Conservation (phyloP, 2,888 invertebrate species). For the Nesidiocoris tenuis region DNA sequence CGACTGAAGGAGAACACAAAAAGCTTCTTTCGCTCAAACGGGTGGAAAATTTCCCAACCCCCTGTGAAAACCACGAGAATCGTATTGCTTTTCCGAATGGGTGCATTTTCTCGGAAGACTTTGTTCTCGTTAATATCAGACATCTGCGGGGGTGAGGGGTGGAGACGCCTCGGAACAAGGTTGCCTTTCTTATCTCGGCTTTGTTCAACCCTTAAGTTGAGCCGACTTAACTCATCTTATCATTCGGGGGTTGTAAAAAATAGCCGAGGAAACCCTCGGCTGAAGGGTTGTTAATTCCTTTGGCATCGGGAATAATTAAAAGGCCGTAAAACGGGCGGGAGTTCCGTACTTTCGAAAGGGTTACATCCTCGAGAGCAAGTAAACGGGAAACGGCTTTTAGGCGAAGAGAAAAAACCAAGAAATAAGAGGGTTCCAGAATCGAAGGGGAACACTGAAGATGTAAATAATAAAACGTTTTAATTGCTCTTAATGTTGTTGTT, state of each 20-base stretch:
- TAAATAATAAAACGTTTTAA: conserved; percentile 44
- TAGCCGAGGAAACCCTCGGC: neutral
- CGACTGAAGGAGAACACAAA: conserved; percentile 28
- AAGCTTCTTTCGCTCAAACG: conserved; percentile 36
- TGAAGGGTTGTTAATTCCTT: conserved; percentile 24
- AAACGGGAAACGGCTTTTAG: conserved; percentile 21
- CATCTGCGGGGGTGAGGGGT: neutral
- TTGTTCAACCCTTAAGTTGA: conserved; percentile 7
- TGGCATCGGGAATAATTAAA: conserved; percentile 34
- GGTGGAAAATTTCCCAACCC: conserved; percentile 30
- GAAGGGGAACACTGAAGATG: conserved; percentile 11
- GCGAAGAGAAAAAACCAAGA: conserved; percentile 8
- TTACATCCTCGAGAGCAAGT: neutral
- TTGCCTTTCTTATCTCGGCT: conserved; percentile 1
- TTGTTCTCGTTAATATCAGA: conserved; percentile 19
- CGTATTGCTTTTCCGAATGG: conserved; percentile 41
- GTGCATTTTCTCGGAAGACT: conserved; percentile 26
- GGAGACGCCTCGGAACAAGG: conserved; percentile 5
- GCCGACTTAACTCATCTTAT: conserved; percentile 11
- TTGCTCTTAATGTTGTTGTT: conserved; percentile 43
- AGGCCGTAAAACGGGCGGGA: neutral
- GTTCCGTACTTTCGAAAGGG: conserved; percentile 7
- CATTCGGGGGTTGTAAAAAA: neutral
- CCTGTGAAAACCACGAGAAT: conserved; percentile 33
- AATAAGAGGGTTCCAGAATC: conserved; percentile 14